These are phyloP conservation scores for Artibeus lituratus DNA, from an alignment of 2,797 vertebrate genomes.

Conservation along the genomic window DNA sequence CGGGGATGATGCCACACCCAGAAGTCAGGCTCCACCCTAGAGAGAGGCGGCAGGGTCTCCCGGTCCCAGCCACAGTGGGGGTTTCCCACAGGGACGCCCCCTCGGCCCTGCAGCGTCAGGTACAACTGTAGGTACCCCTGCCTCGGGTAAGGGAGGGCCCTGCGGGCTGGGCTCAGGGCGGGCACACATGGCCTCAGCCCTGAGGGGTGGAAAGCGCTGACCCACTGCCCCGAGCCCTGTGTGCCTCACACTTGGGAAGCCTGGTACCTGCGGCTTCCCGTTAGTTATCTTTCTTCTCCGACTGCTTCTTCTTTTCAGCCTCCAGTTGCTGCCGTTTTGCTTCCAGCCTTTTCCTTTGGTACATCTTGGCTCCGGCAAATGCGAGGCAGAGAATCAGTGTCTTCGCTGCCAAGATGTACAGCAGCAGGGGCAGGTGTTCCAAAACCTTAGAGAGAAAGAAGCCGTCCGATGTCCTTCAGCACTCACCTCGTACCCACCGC, in stretches of 20 bases:
- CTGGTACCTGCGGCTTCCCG: constrained; percentile 43
- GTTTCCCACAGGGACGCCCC: not conserved
- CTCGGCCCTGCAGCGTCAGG: not conserved
- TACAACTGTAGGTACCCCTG: not conserved
- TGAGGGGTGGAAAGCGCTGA: accelerated
- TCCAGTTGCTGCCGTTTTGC: constrained; percentile 83
- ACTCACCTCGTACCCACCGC: not conserved
- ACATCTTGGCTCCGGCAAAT: constrained; percentile 93
- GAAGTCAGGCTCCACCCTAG: not conserved
- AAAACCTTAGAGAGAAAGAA: constrained; percentile 84
- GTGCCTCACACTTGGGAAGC: accelerated
- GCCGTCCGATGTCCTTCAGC: not conserved
- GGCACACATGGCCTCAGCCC: no score
- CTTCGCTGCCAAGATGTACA: constrained; percentile 96
- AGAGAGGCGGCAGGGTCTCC: not conserved
- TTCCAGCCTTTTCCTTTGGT: constrained; percentile 89
- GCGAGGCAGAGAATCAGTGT: constrained; percentile 92
- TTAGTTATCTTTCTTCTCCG: constrained; percentile 88
- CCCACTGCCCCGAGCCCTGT: accelerated
- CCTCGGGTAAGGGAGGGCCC: accelerated
- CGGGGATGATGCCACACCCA: not conserved
- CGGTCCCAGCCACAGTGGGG: no score
- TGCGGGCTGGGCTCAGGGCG: not conserved
- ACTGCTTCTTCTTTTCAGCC: constrained; percentile 77
- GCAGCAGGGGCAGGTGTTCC: constrained; percentile 92